phyloP scores from a whole-genome alignment of 2,888 invertebrate genomes.

The Drosophila mimetica region DNA sequence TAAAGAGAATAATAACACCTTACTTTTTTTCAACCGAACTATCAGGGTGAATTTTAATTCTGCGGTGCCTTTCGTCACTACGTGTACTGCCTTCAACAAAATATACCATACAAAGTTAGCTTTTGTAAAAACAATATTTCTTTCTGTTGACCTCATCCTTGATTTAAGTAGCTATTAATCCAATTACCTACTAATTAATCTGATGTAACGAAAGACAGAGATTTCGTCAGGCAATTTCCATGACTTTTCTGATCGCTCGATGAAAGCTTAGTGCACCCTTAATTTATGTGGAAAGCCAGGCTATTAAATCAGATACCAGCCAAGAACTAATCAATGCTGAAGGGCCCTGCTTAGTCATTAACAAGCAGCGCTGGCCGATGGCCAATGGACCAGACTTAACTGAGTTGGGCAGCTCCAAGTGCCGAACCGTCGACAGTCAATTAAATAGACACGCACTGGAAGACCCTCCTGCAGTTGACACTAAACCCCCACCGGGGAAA shows the following conservation, averaged over 20 bases:
- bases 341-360: constrained; percentile 66
- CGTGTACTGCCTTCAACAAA: too few species aligned
- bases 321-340: constrained; percentile 76
- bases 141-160: too few species aligned
- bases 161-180: neutral
- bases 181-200: neutral
- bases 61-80: too few species aligned
- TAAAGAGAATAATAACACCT: too few species aligned
- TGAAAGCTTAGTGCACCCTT: neutral
- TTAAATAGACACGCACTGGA: constrained; percentile 77
- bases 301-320: constrained; percentile 12
- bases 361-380: constrained; percentile 39
- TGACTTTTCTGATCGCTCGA: neutral
- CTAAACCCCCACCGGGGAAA: constrained; percentile 49
- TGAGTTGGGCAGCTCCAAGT: constrained; percentile 58
- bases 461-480: constrained; percentile 63
- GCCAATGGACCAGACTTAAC: constrained; percentile 28
- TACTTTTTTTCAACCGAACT: too few species aligned
- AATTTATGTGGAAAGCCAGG: constrained; percentile 18
- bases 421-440: constrained; percentile 74
- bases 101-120: too few species aligned
- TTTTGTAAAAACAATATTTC: too few species aligned
- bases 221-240: neutral
- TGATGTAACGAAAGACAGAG: neutral
- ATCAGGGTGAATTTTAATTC: too few species aligned